A percentile compares a stretch with the other conserved stretches of the same genome.
Evolutionary conservation across 2,888 invertebrate genomes (phyloP).

Genomic region (Pyrrhosoma nymphula): DNA sequence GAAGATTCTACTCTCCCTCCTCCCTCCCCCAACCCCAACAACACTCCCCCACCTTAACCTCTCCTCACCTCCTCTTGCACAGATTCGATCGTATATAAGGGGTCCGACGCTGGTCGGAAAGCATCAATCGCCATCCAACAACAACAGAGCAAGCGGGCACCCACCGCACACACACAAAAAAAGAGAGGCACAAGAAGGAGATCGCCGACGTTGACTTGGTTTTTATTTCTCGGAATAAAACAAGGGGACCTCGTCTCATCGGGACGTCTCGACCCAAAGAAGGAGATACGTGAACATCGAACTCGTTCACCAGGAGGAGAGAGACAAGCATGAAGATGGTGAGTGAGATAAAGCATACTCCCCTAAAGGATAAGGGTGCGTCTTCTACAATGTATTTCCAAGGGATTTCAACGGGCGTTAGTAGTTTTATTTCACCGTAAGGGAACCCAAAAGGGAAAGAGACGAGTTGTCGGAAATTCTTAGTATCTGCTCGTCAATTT

Average conservation of each 20-base stretch:
- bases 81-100: slow-evolving; percentile 67
- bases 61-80: not conserved
- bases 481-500: too few relatives aligned
- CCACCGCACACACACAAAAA: not conserved
- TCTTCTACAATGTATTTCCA: not conserved
- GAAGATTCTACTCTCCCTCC: not conserved
- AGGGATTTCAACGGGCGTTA: not conserved
- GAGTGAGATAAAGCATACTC: not conserved
- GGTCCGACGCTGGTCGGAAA: slow-evolving; percentile 46
- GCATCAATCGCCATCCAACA: slow-evolving; percentile 44
- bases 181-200: not conserved
- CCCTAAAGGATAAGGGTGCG: not conserved
- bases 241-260: slow-evolving; percentile 10
- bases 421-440: too few relatives aligned
- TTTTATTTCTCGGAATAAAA: slow-evolving; percentile 31
- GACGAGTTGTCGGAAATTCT: too few relatives aligned
- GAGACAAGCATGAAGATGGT: slow-evolving; percentile 35
- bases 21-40: too few relatives aligned
- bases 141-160: not conserved
- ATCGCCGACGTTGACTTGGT: not conserved
- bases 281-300: not conserved
- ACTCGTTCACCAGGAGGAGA: not conserved
- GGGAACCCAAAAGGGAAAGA: too few relatives aligned
- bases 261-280: not conserved
- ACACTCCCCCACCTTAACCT: not conserved